Conservation (phyloP, 2,888 invertebrate species). For the Steinernema scapterisci region DNA sequence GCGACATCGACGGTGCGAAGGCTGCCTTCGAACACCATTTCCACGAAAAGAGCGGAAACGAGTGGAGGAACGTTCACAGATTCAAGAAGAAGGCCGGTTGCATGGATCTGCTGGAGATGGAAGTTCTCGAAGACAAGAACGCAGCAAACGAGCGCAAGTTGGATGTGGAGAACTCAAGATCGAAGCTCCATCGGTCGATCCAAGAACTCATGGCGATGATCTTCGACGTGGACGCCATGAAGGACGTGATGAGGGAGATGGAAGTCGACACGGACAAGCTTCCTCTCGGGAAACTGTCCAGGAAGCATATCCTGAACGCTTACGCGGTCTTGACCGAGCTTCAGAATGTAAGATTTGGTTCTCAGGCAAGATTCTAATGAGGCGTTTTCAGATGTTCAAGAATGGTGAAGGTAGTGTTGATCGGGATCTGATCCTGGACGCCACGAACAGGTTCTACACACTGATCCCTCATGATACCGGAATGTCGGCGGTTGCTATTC, state of each 20-base stretch:
- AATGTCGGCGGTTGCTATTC: constrained; percentile 79
- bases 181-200: constrained; percentile 78
- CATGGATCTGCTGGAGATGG: constrained; percentile 87
- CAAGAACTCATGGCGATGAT: constrained; percentile 83
- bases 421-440: constrained; percentile 73
- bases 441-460: constrained; percentile 91
- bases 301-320: constrained; percentile 84
- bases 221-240: constrained; percentile 90
- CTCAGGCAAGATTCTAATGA: not conserved
- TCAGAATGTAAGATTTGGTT: constrained; percentile 60
- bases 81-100: constrained; percentile 78
- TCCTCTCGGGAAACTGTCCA: constrained; percentile 94
- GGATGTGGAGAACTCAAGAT: constrained; percentile 69
- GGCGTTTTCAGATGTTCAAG: not conserved
- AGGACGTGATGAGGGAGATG: constrained; percentile 87
- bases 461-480: constrained; percentile 94
- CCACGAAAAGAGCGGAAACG: constrained; percentile 19
- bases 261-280: constrained; percentile 95
- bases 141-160: not conserved
- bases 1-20: constrained; percentile 56
- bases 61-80: constrained; percentile 52
- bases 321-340: constrained; percentile 77
- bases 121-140: constrained; percentile 72
- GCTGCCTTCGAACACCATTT: constrained; percentile 43
- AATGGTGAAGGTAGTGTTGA: not conserved